Conservation (phyloP, 2,888 invertebrate genomes). For the Drosophila maculinotata region DNA sequence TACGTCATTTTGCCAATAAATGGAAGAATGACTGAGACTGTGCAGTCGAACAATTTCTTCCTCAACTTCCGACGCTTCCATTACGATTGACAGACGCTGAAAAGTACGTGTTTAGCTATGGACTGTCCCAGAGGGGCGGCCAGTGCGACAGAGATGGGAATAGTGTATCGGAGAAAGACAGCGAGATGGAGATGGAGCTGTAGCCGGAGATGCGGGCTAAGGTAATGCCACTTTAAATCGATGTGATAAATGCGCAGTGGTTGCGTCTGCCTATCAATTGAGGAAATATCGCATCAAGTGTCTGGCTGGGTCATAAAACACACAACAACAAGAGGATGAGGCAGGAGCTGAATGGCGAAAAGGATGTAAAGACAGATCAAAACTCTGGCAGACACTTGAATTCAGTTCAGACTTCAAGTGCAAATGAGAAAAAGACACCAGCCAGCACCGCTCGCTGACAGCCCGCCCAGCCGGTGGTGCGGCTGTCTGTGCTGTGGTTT, state of each 20-base stretch:
- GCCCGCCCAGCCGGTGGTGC: background rate
- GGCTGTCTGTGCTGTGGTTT: slow-evolving; percentile 18
- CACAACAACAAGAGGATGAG: slow-evolving; percentile 38
- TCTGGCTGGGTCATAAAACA: slow-evolving; percentile 54
- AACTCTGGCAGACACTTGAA: slow-evolving; percentile 55
- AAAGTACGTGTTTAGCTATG: slow-evolving; percentile 63
- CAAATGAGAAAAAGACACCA: slow-evolving; percentile 73
- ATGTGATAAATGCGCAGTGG: slow-evolving; percentile 46
- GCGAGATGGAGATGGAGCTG: background rate
- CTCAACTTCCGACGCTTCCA: slow-evolving; percentile 29
- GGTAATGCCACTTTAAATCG: slow-evolving; percentile 48
- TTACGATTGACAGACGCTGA: slow-evolving; percentile 64
- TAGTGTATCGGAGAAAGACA: slow-evolving; percentile 4
- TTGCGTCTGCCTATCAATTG: slow-evolving; percentile 49
- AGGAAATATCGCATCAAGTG: slow-evolving; percentile 67
- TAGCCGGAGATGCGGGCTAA: slow-evolving; percentile 11
- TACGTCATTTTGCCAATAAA: slow-evolving; percentile 58
- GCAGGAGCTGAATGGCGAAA: slow-evolving; percentile 15
- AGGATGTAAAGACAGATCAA: slow-evolving; percentile 17
- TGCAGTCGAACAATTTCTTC: slow-evolving; percentile 30
- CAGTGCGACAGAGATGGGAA: background rate
- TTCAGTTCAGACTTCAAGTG: slow-evolving; percentile 52
- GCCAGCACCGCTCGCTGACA: too few relatives aligned
- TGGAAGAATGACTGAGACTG: slow-evolving; percentile 43
- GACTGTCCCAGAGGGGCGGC: slow-evolving; percentile 13